phyloP scores from a whole-genome alignment of 2,797 vertebrate genomes.

The Muscicapa comitata region DNA sequence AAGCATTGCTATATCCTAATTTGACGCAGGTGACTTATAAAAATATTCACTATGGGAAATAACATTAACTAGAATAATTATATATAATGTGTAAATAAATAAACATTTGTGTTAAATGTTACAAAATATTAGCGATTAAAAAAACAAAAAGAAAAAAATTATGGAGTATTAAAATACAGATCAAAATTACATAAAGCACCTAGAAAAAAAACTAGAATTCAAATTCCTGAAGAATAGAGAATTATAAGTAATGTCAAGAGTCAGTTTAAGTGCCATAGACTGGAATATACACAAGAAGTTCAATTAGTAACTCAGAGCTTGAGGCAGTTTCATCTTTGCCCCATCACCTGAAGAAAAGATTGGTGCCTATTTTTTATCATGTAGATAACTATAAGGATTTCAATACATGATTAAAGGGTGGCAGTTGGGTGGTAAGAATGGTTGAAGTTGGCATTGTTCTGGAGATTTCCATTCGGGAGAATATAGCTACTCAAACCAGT shows the following conservation, averaged over 20 bases:
- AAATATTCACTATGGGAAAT: background rate
- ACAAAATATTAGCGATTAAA: background rate
- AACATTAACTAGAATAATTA: background rate
- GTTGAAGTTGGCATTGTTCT: background rate
- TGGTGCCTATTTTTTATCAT: background rate
- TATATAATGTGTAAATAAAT: background rate
- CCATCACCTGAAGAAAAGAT: background rate
- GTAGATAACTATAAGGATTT: background rate
- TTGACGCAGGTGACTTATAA: background rate
- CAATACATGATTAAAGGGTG: background rate
- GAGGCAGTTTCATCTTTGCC: background rate
- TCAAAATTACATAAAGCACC: background rate
- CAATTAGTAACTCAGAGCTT: background rate
- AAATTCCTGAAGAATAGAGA: background rate
- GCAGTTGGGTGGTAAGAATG: fast-evolving
- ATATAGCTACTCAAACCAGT: background rate
- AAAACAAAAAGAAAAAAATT: background rate
- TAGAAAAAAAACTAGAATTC: background rate
- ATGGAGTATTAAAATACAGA: background rate
- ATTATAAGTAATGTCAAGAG: background rate
- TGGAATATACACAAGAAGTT: background rate
- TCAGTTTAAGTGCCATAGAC: background rate
- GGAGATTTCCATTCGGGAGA: background rate
- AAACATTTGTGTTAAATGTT: background rate
- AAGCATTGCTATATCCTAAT: background rate